Conservation (phyloP, 1,140 invertebrate species). For the Zaprionus nigranus region DNA sequence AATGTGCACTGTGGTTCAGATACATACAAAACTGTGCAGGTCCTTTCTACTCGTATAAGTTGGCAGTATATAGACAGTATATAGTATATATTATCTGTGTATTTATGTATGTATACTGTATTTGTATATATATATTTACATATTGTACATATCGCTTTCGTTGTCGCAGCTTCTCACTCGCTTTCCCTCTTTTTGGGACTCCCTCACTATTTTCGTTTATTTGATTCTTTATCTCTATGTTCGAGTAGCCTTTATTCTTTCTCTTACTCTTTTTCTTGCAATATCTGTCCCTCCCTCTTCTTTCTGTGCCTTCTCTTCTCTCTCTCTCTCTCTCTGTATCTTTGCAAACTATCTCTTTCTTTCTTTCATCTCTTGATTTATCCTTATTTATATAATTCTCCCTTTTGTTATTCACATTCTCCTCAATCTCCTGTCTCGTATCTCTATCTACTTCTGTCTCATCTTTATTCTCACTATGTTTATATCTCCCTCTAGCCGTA, state of each 20-base stretch:
- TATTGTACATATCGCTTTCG: neutral
- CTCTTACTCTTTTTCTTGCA: no score
- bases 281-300: neutral
- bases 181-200: no score
- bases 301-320: neutral
- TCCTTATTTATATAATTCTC: neutral
- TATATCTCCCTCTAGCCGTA: neutral
- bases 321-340: neutral
- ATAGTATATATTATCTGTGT: neutral
- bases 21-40: no score
- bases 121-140: neutral
- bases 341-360: neutral
- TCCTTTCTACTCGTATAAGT: no score
- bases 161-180: neutral
- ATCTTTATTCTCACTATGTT: neutral
- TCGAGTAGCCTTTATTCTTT: no score
- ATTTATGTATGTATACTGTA: neutral
- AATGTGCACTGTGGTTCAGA: slow-evolving; percentile 7
- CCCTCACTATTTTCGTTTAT: neutral
- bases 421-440: no score
- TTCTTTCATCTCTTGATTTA: neutral
- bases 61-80: no score
- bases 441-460: neutral
- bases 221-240: neutral
- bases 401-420: neutral